These are phyloP conservation scores for Drosophila lacteicornis DNA, from an alignment of 1,140 invertebrate species.

Conservation along the genomic window DNA sequence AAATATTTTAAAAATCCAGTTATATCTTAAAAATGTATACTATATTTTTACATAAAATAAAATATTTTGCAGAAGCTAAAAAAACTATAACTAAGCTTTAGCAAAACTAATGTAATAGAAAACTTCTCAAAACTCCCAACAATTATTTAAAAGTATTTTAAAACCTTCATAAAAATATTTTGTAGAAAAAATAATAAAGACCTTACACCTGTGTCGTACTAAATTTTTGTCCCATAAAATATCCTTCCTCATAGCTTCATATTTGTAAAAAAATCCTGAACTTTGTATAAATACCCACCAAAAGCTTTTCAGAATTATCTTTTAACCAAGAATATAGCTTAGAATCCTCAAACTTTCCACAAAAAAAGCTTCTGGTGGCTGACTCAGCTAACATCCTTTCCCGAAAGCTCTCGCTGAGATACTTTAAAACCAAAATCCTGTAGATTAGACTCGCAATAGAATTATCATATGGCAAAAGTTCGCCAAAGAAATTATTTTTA, in stretches of 20 bases:
- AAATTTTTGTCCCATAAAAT: neutral
- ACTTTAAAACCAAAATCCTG: slow-evolving; percentile 17
- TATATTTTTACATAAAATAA: too few relatives aligned
- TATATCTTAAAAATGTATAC: too few relatives aligned
- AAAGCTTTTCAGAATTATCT: slow-evolving; percentile 11
- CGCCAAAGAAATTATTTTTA: slow-evolving; percentile 20
- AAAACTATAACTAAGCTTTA: too few relatives aligned
- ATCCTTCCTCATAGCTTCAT: neutral
- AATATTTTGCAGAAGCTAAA: too few relatives aligned
- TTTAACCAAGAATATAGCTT: too few relatives aligned
- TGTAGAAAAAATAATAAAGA: too few relatives aligned
- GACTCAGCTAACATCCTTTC: slow-evolving; percentile 1
- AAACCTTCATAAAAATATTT: too few relatives aligned
- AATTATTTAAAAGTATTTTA: too few relatives aligned
- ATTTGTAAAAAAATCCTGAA: neutral
- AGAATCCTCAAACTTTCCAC: neutral
- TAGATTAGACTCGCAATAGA: slow-evolving; percentile 42
- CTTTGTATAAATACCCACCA: neutral
- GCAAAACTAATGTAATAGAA: too few relatives aligned
- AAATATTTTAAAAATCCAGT: too few relatives aligned
- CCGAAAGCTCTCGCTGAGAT: neutral
- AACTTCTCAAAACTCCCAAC: too few relatives aligned
- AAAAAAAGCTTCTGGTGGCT: neutral
- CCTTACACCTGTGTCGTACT: too few relatives aligned
- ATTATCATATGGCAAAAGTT: slow-evolving; percentile 47